phyloP scores from a whole-genome alignment of 2,888 invertebrate species.

The Torymus texanus region DNA sequence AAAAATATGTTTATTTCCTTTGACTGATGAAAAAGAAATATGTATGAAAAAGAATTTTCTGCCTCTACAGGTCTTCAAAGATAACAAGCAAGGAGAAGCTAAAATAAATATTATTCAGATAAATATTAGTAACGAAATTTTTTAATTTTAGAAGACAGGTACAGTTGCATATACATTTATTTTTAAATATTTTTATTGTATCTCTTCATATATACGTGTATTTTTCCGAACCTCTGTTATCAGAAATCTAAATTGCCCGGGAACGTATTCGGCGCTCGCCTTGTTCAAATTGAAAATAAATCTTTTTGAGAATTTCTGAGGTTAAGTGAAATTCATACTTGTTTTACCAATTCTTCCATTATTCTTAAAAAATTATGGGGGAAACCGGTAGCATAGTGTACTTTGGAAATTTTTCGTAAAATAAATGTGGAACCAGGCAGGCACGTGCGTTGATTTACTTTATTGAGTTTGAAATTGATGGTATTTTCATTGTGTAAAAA shows the following conservation, averaged over 20 bases:
- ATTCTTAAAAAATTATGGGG: constrained; percentile 20
- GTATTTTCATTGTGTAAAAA: no score
- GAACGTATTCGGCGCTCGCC: neutral
- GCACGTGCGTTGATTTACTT: no score
- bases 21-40: no score
- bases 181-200: constrained; percentile 33
- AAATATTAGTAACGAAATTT: constrained; percentile 7
- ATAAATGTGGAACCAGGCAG: no score
- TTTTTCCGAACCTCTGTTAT: constrained; percentile 12
- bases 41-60: no score
- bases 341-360: constrained; percentile 25
- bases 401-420: no score
- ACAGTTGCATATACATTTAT: neutral
- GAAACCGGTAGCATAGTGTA: no score
- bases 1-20: no score
- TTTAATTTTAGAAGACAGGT: no score
- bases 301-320: constrained; percentile 13
- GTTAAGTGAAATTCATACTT: constrained; percentile 31
- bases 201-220: constrained; percentile 2
- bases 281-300: constrained; percentile 41
- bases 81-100: no score
- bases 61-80: no score
- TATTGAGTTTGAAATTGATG: no score
- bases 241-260: constrained; percentile 25
- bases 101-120: neutral